These are phyloP conservation scores for Zosterops japonicus DNA, from an alignment of 2,113 vertebrate genomes.

Conservation along the genomic window DNA sequence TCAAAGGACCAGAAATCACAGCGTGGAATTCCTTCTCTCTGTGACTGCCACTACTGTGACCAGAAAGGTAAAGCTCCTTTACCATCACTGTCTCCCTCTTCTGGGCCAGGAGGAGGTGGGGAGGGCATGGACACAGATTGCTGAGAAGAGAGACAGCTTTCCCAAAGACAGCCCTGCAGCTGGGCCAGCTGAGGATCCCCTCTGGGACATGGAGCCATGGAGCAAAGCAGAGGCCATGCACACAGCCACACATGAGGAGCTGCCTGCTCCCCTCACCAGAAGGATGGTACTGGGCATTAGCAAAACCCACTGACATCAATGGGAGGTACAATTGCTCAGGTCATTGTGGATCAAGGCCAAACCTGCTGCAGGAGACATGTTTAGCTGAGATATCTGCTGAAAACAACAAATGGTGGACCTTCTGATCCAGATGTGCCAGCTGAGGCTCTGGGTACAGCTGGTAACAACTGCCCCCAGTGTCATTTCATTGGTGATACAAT, in stretches of 20 bases:
- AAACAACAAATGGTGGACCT: not conserved
- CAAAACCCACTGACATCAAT: not conserved
- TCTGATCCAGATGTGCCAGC: not conserved
- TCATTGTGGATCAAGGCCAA: not conserved
- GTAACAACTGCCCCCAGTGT: not conserved
- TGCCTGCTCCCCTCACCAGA: not conserved
- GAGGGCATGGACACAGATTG: not conserved
- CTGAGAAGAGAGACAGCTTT: not conserved
- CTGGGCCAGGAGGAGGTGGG: not conserved
- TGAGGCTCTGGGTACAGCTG: not conserved
- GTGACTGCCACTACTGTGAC: not conserved
- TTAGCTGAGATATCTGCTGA: constrained; percentile 12
- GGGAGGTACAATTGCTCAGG: not conserved
- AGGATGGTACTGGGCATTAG: not conserved
- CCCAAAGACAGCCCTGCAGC: not conserved
- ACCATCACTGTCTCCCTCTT: not conserved
- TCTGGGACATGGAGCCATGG: not conserved
- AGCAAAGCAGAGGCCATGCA: not conserved
- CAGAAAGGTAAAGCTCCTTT: not conserved
- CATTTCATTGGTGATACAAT: not conserved
- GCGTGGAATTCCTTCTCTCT: not conserved
- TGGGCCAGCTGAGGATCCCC: not conserved
- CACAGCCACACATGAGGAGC: not conserved
- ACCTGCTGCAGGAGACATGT: not conserved
- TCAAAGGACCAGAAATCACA: constrained; percentile 36